A percentile compares a stretch with the other conserved stretches of the same genome.
These are phyloP conservation scores for Gallinago undulata DNA, from an alignment of 2,113 vertebrate genomes.

Conservation along the genomic window DNA sequence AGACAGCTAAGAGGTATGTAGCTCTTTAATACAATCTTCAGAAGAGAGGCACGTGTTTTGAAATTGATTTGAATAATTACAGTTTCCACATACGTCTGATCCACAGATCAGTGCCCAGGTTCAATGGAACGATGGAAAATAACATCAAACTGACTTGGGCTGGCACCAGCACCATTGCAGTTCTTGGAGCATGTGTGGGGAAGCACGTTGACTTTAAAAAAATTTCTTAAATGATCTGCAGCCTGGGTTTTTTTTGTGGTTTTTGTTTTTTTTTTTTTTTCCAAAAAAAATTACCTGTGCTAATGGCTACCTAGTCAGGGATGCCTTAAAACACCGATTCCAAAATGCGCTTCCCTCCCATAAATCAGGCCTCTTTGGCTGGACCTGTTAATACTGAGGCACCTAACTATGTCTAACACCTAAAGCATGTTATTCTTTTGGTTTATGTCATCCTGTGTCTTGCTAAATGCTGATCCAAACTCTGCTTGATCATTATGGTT, in stretches of 20 bases:
- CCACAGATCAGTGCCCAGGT: constrained; percentile 59
- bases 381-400: neutral
- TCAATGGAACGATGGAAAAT: constrained; percentile 55
- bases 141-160: neutral
- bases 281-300: neutral
- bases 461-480: neutral
- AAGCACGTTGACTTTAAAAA: neutral
- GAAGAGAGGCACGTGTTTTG: neutral
- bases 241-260: neutral
- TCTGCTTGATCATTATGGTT: neutral
- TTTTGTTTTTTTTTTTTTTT: no score
- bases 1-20: neutral
- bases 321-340: neutral
- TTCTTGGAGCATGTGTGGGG: neutral
- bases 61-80: constrained; percentile 38
- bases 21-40: neutral
- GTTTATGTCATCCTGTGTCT: neutral
- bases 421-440: neutral
- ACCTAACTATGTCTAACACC: neutral
- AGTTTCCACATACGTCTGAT: constrained; percentile 59
- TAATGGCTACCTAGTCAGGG: neutral
- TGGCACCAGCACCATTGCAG: neutral
- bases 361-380: neutral
- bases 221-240: neutral
- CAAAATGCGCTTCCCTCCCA: neutral